Evolutionary conservation across 2,113 vertebrate genomes (phyloP).

Genomic region (Microtus pennsylvanicus): DNA sequence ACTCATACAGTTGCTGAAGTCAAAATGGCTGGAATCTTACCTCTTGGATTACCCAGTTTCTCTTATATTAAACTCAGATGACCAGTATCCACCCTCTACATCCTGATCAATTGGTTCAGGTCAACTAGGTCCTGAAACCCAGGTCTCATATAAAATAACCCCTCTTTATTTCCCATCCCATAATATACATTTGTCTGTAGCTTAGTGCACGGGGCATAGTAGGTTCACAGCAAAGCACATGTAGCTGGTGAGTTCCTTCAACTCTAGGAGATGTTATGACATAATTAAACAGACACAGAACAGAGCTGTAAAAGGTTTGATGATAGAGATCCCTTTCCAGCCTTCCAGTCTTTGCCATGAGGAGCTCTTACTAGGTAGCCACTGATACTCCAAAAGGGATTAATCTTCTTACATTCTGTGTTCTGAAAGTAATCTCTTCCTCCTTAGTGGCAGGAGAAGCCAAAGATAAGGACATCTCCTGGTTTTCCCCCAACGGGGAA

Average conservation of each 20-base stretch:
- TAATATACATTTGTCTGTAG: not conserved
- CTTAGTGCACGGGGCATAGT: not conserved
- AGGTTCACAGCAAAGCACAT: not conserved
- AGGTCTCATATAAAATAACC: not conserved
- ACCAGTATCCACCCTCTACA: not conserved
- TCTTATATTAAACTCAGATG: not conserved
- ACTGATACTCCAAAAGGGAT: not conserved
- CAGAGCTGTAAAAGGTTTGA: not conserved
- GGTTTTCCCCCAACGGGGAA: slow-evolving; percentile 96
- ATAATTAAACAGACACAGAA: not conserved
- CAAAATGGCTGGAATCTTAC: not conserved
- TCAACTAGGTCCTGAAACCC: not conserved
- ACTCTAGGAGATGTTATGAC: too few relatives aligned
- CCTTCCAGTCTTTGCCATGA: too few relatives aligned
- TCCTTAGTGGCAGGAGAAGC: slow-evolving; percentile 92
- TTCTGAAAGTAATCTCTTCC: slow-evolving; percentile 59
- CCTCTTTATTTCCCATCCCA: not conserved
- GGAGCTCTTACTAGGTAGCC: not conserved
- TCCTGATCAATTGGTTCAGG: not conserved
- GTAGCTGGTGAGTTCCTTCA: not conserved
- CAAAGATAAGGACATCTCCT: slow-evolving; percentile 94
- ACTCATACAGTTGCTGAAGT: not conserved
- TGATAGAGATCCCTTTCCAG: too few relatives aligned
- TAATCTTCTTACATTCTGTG: not conserved
- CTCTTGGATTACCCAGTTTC: not conserved